phyloP scores from a whole-genome alignment of 1,140 invertebrate genomes.

The Phocides pigmalion region DNA sequence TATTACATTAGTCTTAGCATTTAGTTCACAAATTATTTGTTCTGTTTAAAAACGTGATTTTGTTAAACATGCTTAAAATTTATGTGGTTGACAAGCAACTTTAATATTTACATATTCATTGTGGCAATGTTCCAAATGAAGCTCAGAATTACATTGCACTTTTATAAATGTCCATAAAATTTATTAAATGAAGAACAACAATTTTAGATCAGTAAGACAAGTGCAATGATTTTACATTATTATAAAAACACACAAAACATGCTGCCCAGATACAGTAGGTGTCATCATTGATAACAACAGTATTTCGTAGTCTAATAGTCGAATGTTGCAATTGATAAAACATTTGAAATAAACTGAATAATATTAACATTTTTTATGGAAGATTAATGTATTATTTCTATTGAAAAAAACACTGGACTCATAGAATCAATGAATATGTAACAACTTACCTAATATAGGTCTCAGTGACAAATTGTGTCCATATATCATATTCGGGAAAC shows the following conservation, averaged over 20 bases:
- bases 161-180: background rate
- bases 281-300: no score
- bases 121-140: conserved; percentile 42
- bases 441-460: conserved; percentile 86
- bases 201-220: no score
- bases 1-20: background rate
- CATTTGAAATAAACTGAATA: conserved; percentile 2
- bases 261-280: no score
- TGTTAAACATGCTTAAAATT: background rate
- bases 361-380: background rate
- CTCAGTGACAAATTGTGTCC: conserved; percentile 96
- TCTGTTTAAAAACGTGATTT: no score
- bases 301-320: no score
- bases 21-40: background rate
- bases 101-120: conserved; percentile 30
- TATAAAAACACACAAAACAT: no score
- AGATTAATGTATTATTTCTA: background rate
- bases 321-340: background rate
- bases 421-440: background rate
- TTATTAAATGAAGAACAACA: no score
- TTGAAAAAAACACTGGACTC: background rate
- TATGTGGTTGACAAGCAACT: conserved; percentile 37
- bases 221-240: no score
- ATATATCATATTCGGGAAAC: conserved; percentile 96
- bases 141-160: conserved; percentile 18